Conservation (phyloP, 1,140 invertebrate genomes). For the Drosophila ironensis region DNA sequence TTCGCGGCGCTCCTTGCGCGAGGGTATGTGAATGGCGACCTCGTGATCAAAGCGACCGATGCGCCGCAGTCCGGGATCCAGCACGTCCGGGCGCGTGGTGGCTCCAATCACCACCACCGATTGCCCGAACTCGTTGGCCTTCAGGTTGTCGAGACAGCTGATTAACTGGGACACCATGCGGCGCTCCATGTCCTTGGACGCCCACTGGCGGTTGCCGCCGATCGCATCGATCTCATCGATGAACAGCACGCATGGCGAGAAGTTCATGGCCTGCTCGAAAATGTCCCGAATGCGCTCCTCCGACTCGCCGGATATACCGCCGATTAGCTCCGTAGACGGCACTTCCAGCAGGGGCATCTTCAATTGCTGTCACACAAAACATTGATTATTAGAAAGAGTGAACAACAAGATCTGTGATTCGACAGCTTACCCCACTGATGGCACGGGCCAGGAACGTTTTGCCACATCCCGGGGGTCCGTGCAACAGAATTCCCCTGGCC, state of each 20-base stretch:
- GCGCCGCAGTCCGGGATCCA: constrained; percentile 96
- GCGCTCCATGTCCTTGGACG: constrained; percentile 96
- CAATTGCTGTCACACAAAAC: constrained; percentile 83
- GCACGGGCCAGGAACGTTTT: constrained; percentile 91
- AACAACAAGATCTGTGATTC: background rate
- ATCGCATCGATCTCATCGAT: constrained; percentile 97
- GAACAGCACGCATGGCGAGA: constrained; percentile 93
- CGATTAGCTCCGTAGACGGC: constrained; percentile 94
- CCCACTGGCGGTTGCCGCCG: constrained; percentile 91
- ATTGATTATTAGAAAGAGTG: background rate
- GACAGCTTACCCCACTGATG: constrained; percentile 91
- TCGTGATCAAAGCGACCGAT: constrained; percentile 97
- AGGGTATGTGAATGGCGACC: constrained; percentile 96
- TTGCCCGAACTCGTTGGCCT: constrained; percentile 84
- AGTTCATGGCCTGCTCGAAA: constrained; percentile 91
- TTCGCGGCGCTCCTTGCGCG: constrained; percentile 89
- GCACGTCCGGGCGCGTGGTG: constrained; percentile 95
- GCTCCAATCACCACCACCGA: constrained; percentile 95
- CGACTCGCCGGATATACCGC: constrained; percentile 97
- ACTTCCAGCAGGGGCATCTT: constrained; percentile 91
- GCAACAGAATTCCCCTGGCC: constrained; percentile 89
- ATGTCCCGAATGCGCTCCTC: constrained; percentile 95
- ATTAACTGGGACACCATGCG: constrained; percentile 96
- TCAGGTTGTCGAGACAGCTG: constrained; percentile 92
- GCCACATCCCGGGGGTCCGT: constrained; percentile 63